phyloP scores from a whole-genome alignment of 2,113 vertebrate genomes.

The Barbus barbus region DNA sequence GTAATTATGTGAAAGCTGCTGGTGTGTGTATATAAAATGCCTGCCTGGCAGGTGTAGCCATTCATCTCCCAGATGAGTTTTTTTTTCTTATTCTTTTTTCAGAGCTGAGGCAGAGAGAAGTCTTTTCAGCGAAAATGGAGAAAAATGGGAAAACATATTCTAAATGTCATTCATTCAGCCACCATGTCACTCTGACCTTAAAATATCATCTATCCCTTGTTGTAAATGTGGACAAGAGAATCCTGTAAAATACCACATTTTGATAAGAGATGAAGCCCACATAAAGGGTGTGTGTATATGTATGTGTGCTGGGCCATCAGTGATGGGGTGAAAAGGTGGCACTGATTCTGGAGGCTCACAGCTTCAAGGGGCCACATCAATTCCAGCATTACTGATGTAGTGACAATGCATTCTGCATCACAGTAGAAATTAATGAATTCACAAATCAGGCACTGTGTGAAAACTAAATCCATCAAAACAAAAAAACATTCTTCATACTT shows the following conservation, averaged over 20 bases:
- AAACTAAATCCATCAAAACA: no score
- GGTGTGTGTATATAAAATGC: constrained; percentile 53
- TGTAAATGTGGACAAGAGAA: constrained; percentile 68
- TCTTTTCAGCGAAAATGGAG: constrained; percentile 70
- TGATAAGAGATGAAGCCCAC: constrained; percentile 70
- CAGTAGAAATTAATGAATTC: background rate
- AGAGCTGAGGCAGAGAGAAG: constrained; percentile 54
- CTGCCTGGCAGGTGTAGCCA: constrained; percentile 50
- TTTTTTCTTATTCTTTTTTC: constrained; percentile 46
- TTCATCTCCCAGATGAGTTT: constrained; percentile 51
- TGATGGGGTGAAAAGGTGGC: constrained; percentile 1
- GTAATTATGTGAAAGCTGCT: constrained; percentile 61
- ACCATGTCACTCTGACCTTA: constrained; percentile 77
- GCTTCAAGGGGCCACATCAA: background rate
- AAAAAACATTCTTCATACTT: no score
- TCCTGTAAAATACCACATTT: constrained; percentile 74
- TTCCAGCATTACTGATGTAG: background rate
- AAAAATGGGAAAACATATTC: constrained; percentile 75
- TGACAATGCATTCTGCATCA: background rate
- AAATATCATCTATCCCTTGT: constrained; percentile 71
- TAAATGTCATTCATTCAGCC: constrained; percentile 83
- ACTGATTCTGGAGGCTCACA: background rate
- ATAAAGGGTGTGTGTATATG: constrained; percentile 41
- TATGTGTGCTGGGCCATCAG: constrained; percentile 1
- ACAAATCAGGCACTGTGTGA: background rate